Base-by-base conservation (phyloP, 2,888 invertebrate genomes). In the Folsomia manolachei region DNA sequence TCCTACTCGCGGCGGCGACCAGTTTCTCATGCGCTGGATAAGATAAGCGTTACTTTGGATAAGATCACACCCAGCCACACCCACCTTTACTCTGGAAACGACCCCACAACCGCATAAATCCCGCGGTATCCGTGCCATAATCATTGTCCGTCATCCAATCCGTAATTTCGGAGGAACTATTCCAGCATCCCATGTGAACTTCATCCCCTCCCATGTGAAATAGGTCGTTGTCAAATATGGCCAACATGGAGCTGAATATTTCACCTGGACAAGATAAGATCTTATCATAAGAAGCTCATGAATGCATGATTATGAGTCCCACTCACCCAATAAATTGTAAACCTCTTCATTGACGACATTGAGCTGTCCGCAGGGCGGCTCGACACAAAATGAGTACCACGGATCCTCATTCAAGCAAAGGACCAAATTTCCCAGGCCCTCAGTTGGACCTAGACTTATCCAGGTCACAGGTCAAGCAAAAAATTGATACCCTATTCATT, bases 181-280 rank as follows among this genome's bases (percentile, higher is more conserved):
- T 91, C 93, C 93, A 94, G 83, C 94, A 94, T 2, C 84, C 89
- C 69, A 88, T 91, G 72, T 85, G 84, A 0, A 93, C 92, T 83
- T 94, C 93, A 82, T 93, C 93, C 0, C 93, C 93, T 1, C 93
- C 93, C 92, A 93, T 93, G 83, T 94, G 93, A 84, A 93, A 93
- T 0, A 93, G 85, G 82, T 92, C 92, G 0, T 90, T 88, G 23
- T 88, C 82, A 83, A 91, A 91, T 65, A 88, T 86, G 0, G 87
- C 88, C 24, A 90, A 84, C 90, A 93, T 91, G 78, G 93, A 93
- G 0, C 84, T 84, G 82, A 91, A 93, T 69, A 93, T 85, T 1
- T 79, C 75, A 72, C 89, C 90, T 26, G 93, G 84, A 26, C 53
- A 25, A 39, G n/a, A n/a, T n/a, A n/a, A n/a, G n/a, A n/a, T 11